Evolutionary conservation across 2,888 invertebrate species (phyloP).

Genomic region (Apodemia arnacis): DNA sequence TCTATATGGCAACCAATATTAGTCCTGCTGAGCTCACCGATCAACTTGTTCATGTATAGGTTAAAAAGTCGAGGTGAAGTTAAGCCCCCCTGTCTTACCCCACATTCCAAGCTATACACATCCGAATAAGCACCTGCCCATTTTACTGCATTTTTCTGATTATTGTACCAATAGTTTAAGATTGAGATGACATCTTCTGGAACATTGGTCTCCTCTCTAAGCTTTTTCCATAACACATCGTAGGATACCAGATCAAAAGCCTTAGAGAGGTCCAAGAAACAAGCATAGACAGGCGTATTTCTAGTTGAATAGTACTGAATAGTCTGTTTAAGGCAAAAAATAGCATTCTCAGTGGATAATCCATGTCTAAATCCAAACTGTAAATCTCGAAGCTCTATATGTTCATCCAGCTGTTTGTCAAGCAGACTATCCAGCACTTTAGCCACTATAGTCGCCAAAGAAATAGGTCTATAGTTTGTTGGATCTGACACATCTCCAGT

Average conservation of each 20-base stretch:
- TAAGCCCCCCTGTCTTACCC: slow-evolving; percentile 68
- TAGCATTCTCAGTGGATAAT: slow-evolving; percentile 56
- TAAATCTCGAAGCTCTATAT: slow-evolving; percentile 42
- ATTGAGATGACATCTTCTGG: too few species aligned
- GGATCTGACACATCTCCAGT: slow-evolving; percentile 58
- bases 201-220: neutral
- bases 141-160: slow-evolving; percentile 27
- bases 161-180: slow-evolving; percentile 45
- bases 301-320: slow-evolving; percentile 19
- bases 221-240: slow-evolving; percentile 26
- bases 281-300: slow-evolving; percentile 34
- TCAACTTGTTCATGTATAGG: slow-evolving; percentile 39
- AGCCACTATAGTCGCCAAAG: slow-evolving; percentile 57
- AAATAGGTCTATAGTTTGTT: slow-evolving; percentile 68
- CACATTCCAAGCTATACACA: slow-evolving; percentile 45
- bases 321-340: slow-evolving; percentile 59
- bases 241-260: slow-evolving; percentile 38
- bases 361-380: slow-evolving; percentile 32
- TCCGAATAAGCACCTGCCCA: slow-evolving; percentile 19
- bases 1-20: too few species aligned
- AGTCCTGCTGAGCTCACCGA: too few species aligned
- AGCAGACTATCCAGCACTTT: slow-evolving; percentile 70
- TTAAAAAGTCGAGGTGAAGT: slow-evolving; percentile 79
- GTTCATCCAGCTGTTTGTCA: slow-evolving; percentile 40
- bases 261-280: slow-evolving; percentile 43